A percentile compares a stretch with the other conserved stretches of the same genome.
These are phyloP conservation scores for Petrosia ficiformis DNA, from an alignment of 37 sponge, comb jelly and placozoan genomes.

Conservation along the genomic window DNA sequence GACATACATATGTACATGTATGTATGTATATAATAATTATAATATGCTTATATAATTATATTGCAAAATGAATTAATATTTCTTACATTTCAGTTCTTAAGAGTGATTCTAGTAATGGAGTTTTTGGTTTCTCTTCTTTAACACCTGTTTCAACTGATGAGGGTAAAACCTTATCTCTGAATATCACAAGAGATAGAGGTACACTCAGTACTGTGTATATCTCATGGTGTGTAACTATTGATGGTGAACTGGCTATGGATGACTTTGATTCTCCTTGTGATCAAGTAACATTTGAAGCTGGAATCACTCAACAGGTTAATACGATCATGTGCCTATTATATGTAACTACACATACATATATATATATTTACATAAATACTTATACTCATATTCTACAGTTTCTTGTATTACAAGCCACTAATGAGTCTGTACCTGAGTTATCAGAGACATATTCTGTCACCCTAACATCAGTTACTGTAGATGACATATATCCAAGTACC, in stretches of 20 bases:
- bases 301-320: slow-evolving; percentile 8
- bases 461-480: slow-evolving; percentile 41
- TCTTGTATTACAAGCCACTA: slow-evolving; percentile 13
- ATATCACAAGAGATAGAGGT: slow-evolving; percentile 39
- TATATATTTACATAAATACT: too few species aligned
- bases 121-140: slow-evolving; percentile 63
- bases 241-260: slow-evolving; percentile 5
- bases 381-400: neutral
- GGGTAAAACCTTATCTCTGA: slow-evolving; percentile 13
- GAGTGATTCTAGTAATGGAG: slow-evolving; percentile 71
- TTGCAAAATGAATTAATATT: neutral
- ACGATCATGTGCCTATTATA: neutral
- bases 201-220: slow-evolving; percentile 43
- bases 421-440: slow-evolving; percentile 79
- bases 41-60: neutral
- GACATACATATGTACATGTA: neutral
- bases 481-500: slow-evolving; percentile 49
- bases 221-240: slow-evolving; percentile 44
- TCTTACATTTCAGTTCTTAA: slow-evolving; percentile 36
- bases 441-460: slow-evolving; percentile 48
- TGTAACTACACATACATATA: neutral
- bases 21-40: neutral
- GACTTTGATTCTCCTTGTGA: slow-evolving; percentile 61
- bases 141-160: slow-evolving; percentile 27
- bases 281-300: slow-evolving; percentile 31